Base-by-base conservation (phyloP, 1,140 invertebrate species). In the Zaprionus taronus region DNA sequence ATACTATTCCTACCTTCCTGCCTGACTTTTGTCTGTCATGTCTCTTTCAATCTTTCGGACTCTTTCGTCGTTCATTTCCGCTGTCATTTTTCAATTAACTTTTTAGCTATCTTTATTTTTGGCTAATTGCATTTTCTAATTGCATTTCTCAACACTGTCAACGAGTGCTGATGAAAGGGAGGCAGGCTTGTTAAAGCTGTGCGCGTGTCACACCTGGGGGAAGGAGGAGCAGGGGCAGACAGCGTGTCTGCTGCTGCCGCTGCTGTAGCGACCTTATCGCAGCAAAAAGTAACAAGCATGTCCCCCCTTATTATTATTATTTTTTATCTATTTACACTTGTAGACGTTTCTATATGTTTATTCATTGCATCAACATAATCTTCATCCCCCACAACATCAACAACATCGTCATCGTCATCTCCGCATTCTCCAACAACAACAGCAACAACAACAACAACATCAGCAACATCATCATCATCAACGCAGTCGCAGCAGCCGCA, bases 301-400 rank as follows among this genome's bases (percentile, higher is more conserved):
- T 20, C 20, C 47, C 47, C 12, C 28, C 47, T 31, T 28, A 51
- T 58, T 71, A 51, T 53, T 41, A 44, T 65, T 70, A 44, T 57
- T 85, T 76, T 81, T 90, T 85, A 89, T 89, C 85, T 89, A 82
- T 90, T 90, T 89, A 89, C 85, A 90, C 85, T 89, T 89, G 85
- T 90, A 89, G 81, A 89, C 85, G 85, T 89, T 85, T 80, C 85
- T 80, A 58, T 79, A 83, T 83, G 83, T 24, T 74, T 81, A 86
- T 73, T 77, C 85, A 81, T 90, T 81, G 72, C 76, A 47, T 47
- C 41, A 85, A 75, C 84, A 72, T 57, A 56, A 73, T 53, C 81
- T 36, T 26, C 66, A 51, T 41, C 77, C 38, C 22, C 81, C 44
- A 28, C 67, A 41, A 5, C 60, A 64, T 4, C 68, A 63, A 24